Evolutionary conservation across 1,140 invertebrate genomes (phyloP).

Genomic region (Bilobella aurantiaca): DNA sequence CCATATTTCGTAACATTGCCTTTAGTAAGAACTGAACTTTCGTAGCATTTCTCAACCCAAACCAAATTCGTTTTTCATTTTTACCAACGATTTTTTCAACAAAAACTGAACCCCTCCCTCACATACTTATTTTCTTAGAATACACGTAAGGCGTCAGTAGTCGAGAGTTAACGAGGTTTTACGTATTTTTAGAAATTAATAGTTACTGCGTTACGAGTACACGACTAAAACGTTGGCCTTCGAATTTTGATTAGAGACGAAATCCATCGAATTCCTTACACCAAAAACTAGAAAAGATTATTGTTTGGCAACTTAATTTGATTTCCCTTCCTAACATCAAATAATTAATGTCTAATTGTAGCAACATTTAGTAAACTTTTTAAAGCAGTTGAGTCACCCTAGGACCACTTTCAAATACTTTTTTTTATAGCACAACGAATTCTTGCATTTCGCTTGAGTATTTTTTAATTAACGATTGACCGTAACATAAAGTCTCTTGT

Average conservation of each 20-base stretch:
- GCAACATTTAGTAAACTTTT: background rate
- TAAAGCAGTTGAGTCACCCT: background rate
- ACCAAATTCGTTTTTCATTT: background rate
- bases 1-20: no score
- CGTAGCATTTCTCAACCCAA: no score
- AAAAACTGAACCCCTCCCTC: background rate
- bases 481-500: background rate
- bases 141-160: background rate
- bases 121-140: background rate
- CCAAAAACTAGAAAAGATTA: background rate
- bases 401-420: background rate
- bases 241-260: background rate
- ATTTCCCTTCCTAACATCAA: no score
- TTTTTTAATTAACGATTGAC: background rate
- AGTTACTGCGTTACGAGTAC: background rate
- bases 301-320: background rate
- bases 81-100: background rate
- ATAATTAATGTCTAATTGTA: background rate
- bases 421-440: background rate
- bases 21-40: no score
- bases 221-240: background rate
- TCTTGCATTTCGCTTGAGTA: background rate
- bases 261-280: background rate
- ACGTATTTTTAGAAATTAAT: no score
- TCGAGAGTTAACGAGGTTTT: no score